These are phyloP conservation scores for Chouioia cunea DNA, from an alignment of 2,888 invertebrate genomes.

Conservation along the genomic window DNA sequence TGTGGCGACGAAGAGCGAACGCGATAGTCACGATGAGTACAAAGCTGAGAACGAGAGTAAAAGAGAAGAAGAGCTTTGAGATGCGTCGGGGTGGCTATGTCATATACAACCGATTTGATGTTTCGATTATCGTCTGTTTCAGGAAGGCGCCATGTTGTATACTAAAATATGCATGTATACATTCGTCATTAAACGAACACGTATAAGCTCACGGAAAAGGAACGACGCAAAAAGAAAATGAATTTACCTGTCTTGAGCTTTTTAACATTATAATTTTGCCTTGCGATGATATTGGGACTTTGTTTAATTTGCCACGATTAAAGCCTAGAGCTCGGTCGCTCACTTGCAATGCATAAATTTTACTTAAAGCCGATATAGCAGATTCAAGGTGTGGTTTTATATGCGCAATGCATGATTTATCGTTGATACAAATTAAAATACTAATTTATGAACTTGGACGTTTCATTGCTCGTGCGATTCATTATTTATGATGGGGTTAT, in stretches of 20 bases:
- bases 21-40: slow-evolving; percentile 56
- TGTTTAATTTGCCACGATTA: slow-evolving; percentile 42
- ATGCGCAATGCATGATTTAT: slow-evolving; percentile 45
- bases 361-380: slow-evolving; percentile 26
- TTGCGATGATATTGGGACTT: slow-evolving; percentile 41
- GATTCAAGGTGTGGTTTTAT: slow-evolving; percentile 43
- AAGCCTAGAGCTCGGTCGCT: slow-evolving; percentile 15
- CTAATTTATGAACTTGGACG: slow-evolving; percentile 47
- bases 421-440: slow-evolving; percentile 47
- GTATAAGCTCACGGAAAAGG: slow-evolving; percentile 13
- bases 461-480: slow-evolving; percentile 35
- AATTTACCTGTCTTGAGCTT: slow-evolving; percentile 28
- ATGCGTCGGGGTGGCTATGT: slow-evolving; percentile 47
- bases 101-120: slow-evolving; percentile 54
- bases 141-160: slow-evolving; percentile 50
- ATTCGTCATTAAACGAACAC: slow-evolving; percentile 19
- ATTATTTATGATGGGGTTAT: slow-evolving; percentile 39
- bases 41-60: slow-evolving; percentile 19
- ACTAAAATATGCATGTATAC: too few relatives aligned
- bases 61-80: slow-evolving; percentile 34
- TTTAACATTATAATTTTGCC: slow-evolving; percentile 22
- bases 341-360: slow-evolving; percentile 39
- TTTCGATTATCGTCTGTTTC: slow-evolving; percentile 55
- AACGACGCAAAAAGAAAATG: slow-evolving; percentile 26
- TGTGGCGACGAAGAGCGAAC: slow-evolving; percentile 57